Evolutionary conservation across 2,888 invertebrate genomes (phyloP).

Genomic region (Nephrotoma appendiculata): DNA sequence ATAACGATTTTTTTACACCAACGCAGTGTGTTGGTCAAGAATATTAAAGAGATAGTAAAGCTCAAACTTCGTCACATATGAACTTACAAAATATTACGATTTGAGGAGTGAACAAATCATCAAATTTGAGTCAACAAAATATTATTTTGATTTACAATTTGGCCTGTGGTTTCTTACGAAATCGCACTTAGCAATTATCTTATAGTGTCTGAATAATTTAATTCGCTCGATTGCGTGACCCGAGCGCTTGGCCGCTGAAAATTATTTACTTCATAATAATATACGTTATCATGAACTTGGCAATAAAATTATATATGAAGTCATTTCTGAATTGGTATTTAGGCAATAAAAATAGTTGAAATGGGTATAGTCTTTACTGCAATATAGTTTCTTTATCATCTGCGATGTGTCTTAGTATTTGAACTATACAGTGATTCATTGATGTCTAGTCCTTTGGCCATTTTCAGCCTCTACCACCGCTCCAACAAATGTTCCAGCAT

Average conservation of each 20-base stretch:
- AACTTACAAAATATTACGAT: not conserved
- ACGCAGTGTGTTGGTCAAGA: not conserved
- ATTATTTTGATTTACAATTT: not conserved
- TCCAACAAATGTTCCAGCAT: too few relatives aligned
- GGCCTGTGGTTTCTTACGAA: not conserved
- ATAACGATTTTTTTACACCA: not conserved
- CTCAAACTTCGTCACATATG: not conserved
- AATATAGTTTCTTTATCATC: too few relatives aligned
- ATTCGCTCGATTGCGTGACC: not conserved
- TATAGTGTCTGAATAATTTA: not conserved
- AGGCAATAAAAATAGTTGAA: not conserved
- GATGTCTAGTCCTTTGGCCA: too few relatives aligned
- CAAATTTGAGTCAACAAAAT: not conserved
- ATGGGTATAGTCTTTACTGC: too few relatives aligned
- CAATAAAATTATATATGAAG: not conserved
- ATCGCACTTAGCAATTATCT: not conserved
- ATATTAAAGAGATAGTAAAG: not conserved
- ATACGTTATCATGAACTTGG: not conserved
- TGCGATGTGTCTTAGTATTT: too few relatives aligned
- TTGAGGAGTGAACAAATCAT: not conserved
- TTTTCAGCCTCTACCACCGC: too few relatives aligned
- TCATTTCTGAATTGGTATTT: not conserved
- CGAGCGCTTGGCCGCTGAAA: not conserved
- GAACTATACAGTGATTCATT: too few relatives aligned
- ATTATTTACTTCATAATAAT: not conserved